These are phyloP conservation scores for Pissodes strobi DNA, from an alignment of 1,140 invertebrate species.

Conservation along the genomic window DNA sequence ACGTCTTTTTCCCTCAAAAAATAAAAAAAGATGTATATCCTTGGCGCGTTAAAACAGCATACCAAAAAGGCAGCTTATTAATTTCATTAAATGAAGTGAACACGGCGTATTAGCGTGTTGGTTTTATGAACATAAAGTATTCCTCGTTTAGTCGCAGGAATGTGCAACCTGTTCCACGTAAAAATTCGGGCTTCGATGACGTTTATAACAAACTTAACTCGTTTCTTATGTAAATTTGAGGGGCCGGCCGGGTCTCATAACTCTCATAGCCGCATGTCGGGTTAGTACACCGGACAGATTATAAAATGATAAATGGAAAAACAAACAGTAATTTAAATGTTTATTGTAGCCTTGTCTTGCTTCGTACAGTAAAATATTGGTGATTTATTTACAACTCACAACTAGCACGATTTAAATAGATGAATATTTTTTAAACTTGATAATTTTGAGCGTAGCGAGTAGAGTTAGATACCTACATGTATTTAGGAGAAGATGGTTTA, in stretches of 20 bases:
- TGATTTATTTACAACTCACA: too few species aligned
- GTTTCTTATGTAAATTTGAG: background rate
- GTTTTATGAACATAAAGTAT: slow-evolving; percentile 6
- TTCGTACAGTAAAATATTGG: too few species aligned
- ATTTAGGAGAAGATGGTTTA: too few species aligned
- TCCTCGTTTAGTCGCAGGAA: background rate
- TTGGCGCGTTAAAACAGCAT: slow-evolving; percentile 5
- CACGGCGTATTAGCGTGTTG: slow-evolving; percentile 8
- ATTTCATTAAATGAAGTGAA: background rate
- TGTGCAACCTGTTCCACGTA: background rate
- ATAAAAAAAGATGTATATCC: too few species aligned
- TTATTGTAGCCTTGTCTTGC: too few species aligned
- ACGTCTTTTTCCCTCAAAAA: too few species aligned
- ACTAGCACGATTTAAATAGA: too few species aligned
- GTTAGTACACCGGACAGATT: background rate
- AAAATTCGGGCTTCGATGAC: background rate
- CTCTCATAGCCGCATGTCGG: background rate
- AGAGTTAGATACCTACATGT: too few species aligned
- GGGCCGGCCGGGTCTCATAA: background rate
- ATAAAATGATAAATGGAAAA: background rate
- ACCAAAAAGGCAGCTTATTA: background rate
- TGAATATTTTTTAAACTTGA: too few species aligned
- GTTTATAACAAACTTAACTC: background rate
- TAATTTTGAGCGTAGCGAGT: too few species aligned
- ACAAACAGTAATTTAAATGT: background rate